These are phyloP conservation scores for Leptogaster cylindrica DNA, from an alignment of 2,888 invertebrate species.

Conservation along the genomic window DNA sequence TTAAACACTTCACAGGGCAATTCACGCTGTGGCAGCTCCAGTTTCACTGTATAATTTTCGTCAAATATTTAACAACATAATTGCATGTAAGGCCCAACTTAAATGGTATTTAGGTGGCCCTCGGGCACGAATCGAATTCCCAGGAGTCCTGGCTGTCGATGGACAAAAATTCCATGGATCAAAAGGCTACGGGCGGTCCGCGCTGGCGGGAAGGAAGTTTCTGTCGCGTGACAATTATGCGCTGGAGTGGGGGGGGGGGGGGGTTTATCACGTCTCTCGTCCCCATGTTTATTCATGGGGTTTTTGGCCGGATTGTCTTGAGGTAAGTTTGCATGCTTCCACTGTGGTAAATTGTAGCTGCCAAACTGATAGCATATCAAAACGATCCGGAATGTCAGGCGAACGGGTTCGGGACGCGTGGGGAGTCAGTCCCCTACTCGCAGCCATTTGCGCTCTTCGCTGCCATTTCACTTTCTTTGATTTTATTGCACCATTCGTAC, in stretches of 20 bases:
- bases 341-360: conserved; percentile 29
- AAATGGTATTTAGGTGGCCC: conserved; percentile 33
- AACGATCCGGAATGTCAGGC: conserved; percentile 14
- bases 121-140: conserved; percentile 36
- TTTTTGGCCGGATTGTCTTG: conserved; percentile 36
- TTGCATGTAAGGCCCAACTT: conserved; percentile 35
- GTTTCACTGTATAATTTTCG: conserved; percentile 39
- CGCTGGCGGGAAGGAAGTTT: too few relatives aligned
- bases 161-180: conserved; percentile 10
- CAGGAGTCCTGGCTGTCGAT: neutral
- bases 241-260: too few relatives aligned
- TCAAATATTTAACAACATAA: conserved; percentile 42
- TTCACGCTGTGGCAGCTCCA: conserved; percentile 29
- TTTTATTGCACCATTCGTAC: conserved; percentile 34
- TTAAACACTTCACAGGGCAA: conserved; percentile 35
- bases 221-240: conserved; percentile 41
- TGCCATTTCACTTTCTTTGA: conserved; percentile 31
- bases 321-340: conserved; percentile 19
- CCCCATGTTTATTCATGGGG: conserved; percentile 31
- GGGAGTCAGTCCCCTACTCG: conserved; percentile 1
- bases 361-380: conserved; percentile 38
- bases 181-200: neutral
- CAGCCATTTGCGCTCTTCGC: conserved; percentile 1
- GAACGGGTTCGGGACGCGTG: neutral
- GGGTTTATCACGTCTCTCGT: too few relatives aligned